Evolutionary conservation across 2,113 vertebrate genomes (phyloP).

Genomic region (Syngnathus scovelli): DNA sequence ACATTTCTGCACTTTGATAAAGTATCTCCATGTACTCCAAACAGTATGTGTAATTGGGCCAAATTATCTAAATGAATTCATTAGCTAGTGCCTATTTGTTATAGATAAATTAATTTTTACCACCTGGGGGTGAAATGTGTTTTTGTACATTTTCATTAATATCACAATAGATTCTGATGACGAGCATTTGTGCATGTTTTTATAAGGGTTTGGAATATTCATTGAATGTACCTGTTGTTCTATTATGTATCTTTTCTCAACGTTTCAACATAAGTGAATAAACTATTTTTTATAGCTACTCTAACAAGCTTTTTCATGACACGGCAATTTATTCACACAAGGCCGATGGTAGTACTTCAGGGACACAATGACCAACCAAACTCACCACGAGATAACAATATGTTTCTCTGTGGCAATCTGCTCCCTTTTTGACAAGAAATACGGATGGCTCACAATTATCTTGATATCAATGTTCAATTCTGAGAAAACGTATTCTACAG

Average conservation of each 20-base stretch:
- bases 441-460: background rate
- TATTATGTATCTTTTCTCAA: background rate
- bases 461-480: background rate
- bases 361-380: background rate
- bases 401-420: background rate
- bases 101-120: background rate
- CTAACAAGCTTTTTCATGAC: background rate
- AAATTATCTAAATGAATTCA: background rate
- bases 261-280: background rate
- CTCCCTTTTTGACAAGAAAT: background rate
- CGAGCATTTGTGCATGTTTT: background rate
- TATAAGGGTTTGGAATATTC: background rate
- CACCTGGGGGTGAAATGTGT: background rate
- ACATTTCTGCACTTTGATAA: conserved; percentile 15
- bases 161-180: background rate
- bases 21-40: too few relatives aligned
- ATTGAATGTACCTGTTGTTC: background rate
- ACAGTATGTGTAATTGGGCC: background rate
- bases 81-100: too few relatives aligned
- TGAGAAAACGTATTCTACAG: background rate
- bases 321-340: background rate
- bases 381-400: background rate
- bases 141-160: background rate
- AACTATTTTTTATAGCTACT: background rate
- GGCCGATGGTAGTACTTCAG: background rate